Base-by-base conservation (phyloP, 2,797 vertebrate species). In the Simalia tracyae region DNA sequence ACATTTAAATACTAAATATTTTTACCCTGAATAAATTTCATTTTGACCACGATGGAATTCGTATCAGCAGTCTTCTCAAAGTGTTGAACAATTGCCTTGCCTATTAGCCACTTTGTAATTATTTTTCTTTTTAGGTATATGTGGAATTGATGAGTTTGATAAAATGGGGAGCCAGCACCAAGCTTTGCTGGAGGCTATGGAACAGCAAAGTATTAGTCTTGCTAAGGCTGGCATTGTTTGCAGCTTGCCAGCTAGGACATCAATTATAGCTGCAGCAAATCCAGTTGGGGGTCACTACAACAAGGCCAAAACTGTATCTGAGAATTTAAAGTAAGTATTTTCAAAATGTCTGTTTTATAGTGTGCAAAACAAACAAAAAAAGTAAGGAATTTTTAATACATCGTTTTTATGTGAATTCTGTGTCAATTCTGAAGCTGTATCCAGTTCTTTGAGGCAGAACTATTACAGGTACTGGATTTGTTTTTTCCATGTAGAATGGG, bases 91-190 rank as follows among this genome's bases (percentile, higher is more conserved):
- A 81, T 46, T 81, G 19, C 72, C 72, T 46, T 81, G 72, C 72
- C 46, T 46, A 54, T 54, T 54, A 54, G 50, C 50, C 50, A 10
- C 36, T 81, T 81, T 2, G 42, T 81, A 81, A 81, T 81, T 81
- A 81, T 81, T 81, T 91, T 95, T 92, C 72, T 57, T 96, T 95
- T n/a, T 94, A 98, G 98, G 98, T 46, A 96, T 98, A 89, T 98
- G 99, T 97, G 99, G 99, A 96, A 99, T 99, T 93, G 99, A 99
- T 96, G 99, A 99, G 96, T 99, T 99, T 97, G 99, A 99, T 97
- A 99, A 99, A 97, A 98, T 99, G 98, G 99, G 99, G 17, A 98
- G 94, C 96, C 99, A 99, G 92, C 99, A 99, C 95, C 99, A 99
- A 97, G 99, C 99, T 91, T 97, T 99, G 94, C 87, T 99, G 59